Evolutionary conservation across 2,113 vertebrate species (phyloP), one percentile per base, ranked within the genome.

Genomic region (Chaetodon trifascialis): DNA sequence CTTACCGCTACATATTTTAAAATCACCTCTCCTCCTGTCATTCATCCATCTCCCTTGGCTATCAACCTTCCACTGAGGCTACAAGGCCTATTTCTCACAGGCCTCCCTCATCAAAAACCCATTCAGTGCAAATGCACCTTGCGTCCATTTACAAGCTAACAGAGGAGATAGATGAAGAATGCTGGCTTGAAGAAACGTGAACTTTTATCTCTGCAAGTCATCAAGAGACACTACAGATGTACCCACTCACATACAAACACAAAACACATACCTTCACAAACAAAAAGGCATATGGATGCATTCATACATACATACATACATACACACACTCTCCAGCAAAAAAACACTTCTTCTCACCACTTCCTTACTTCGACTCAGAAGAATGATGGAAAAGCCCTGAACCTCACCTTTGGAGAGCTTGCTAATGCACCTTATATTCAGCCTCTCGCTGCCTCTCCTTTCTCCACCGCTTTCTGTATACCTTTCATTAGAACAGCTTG

Each of bases 401-500:
- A 76, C 56, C 34, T 82, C 51, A 49, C 49, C 70, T 88, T 74
- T 72, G 46, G 77, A 81, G 47, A 83, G 58, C 23, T 82, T 58
- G 72, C 74, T 36, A 81, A 79, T 63, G 5, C 44, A 63, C 56
- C 73, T 74, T 40, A 38, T 23, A 76, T 58, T 83, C 71, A 60
- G 49, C 65, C n/a, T 58, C 19, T 42, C 60, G 21, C 30, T 51
- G 44, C 73, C 19, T 76, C 46, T 54, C 64, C 38, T 49, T 67
- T 70, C 47, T 63, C 62, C 52, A 75, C 15, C 51, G 58, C 44
- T 5, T 58, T 76, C 59, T 73, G 40, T 52, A 36, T 52, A 56
- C 34, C 66, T 87, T 82, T 87, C 68, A 82, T 82, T 86, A 76
- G 21, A 82, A 63, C 55, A 74, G 68, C 72, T 79, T 77, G 46